phyloP scores from a whole-genome alignment of 1,140 invertebrate genomes.

The Solenopsis fugax region DNA sequence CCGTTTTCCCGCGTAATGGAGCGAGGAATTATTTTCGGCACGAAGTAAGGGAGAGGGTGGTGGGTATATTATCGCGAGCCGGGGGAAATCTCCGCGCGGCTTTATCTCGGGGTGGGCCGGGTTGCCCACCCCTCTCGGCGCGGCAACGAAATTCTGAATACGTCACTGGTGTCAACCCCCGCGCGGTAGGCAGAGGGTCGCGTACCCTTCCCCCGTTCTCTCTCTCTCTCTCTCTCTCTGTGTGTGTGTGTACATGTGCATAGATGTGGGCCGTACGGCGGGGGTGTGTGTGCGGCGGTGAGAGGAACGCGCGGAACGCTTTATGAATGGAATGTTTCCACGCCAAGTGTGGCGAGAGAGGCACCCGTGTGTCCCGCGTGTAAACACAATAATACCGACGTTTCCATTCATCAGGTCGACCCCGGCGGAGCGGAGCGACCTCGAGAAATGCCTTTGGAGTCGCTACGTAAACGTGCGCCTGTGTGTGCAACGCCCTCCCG shows the following conservation, averaged over 20 bases:
- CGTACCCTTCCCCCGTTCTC: constrained; percentile 53
- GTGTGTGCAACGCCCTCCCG: constrained; percentile 53
- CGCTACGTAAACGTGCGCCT: constrained; percentile 70
- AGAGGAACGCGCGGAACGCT: constrained; percentile 79
- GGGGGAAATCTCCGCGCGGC: constrained; percentile 52
- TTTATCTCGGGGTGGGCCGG: constrained; percentile 41
- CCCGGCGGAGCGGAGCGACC: constrained; percentile 76
- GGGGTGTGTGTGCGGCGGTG: constrained; percentile 57
- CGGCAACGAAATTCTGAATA: constrained; percentile 74
- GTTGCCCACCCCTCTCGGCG: constrained; percentile 20
- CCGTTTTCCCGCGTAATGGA: constrained; percentile 44
- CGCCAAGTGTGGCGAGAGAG: constrained; percentile 81
- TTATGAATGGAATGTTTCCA: constrained; percentile 83
- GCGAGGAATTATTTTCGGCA: constrained; percentile 48
- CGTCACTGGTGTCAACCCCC: constrained; percentile 71
- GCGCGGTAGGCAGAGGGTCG: constrained; percentile 67
- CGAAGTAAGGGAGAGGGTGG: neutral
- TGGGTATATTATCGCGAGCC: constrained; percentile 32
- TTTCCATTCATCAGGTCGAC: constrained; percentile 81
- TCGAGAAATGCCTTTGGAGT: constrained; percentile 81
- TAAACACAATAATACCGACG: constrained; percentile 83
- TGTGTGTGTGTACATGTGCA: constrained; percentile 27
- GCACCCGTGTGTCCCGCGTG: constrained; percentile 81
- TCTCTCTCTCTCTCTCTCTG: constrained; percentile 1
- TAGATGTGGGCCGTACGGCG: neutral